phyloP scores from a whole-genome alignment of 2,797 vertebrate genomes.

The Cryptoprocta ferox region DNA sequence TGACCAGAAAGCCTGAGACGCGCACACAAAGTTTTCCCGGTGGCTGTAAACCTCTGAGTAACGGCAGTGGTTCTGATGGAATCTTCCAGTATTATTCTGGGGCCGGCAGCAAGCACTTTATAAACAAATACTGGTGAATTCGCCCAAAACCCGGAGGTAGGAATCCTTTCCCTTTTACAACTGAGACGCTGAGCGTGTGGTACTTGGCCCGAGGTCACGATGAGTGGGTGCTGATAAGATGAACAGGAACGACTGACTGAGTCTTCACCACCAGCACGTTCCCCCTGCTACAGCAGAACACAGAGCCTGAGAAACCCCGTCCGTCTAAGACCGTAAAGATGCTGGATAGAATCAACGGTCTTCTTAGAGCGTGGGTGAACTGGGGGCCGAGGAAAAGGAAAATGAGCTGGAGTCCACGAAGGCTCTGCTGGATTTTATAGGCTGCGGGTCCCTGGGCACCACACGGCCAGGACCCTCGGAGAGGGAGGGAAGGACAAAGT shows the following conservation, averaged over 20 bases:
- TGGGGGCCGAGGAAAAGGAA: not conserved
- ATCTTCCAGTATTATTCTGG: not conserved
- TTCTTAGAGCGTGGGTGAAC: not conserved
- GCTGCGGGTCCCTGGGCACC: not conserved
- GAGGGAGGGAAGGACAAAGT: not conserved
- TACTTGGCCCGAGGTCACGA: not conserved
- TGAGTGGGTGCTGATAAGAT: not conserved
- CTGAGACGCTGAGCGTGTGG: not conserved
- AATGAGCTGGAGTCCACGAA: not conserved
- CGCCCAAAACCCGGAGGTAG: not conserved
- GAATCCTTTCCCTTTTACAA: not conserved
- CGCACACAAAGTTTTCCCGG: not conserved
- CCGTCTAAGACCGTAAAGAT: not conserved
- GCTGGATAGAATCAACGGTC: not conserved
- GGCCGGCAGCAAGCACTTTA: not conserved
- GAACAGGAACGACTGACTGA: not conserved
- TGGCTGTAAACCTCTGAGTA: rapidly evolving
- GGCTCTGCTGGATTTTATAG: not conserved
- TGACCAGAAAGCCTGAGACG: not conserved
- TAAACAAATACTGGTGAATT: not conserved
- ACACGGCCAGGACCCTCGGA: not conserved
- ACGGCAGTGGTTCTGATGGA: not conserved
- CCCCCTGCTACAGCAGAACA: not conserved
- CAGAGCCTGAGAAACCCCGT: not conserved
- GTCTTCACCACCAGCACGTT: not conserved